A percentile compares a stretch with the other conserved stretches of the same genome.
Evolutionary conservation across 2,888 invertebrate genomes (phyloP).

Genomic region (Eupithecia subfuscata): DNA sequence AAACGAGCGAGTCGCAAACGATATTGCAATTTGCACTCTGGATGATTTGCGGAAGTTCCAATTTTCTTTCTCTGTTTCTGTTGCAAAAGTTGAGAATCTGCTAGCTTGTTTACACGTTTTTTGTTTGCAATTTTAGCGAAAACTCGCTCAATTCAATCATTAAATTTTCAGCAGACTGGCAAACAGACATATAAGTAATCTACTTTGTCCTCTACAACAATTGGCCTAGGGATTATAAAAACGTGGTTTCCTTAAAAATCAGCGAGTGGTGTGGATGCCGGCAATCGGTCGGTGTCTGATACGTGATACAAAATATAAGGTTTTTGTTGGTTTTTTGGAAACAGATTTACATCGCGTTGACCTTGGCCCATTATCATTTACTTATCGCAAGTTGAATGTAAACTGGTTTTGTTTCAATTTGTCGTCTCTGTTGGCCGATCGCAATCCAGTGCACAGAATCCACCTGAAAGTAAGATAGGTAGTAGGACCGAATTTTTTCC

Average conservation of each 20-base stretch:
- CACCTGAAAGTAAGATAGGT: background rate
- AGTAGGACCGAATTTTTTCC: background rate
- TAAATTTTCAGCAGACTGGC: background rate
- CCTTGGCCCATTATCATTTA: constrained; percentile 68
- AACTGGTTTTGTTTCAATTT: constrained; percentile 50
- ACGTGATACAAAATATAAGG: background rate
- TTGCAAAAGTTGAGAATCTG: background rate
- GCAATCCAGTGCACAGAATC: constrained; percentile 11
- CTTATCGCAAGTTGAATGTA: constrained; percentile 59
- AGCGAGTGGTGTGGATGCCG: background rate
- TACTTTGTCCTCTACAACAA: background rate
- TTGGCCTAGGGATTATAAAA: background rate
- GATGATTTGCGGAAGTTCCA: background rate
- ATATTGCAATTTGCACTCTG: background rate
- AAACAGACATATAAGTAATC: background rate
- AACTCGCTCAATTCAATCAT: background rate
- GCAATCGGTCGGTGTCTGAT: background rate
- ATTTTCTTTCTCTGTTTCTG: background rate
- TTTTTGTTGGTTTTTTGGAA: constrained; percentile 32
- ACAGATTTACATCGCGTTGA: constrained; percentile 45
- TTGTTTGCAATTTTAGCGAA: background rate
- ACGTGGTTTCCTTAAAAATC: background rate
- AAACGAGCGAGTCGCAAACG: background rate
- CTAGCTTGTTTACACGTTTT: background rate
- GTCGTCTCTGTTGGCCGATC: constrained; percentile 41